These are phyloP conservation scores for Sebastes oblongus DNA, from an alignment of 2,797 vertebrate genomes.

Conservation along the genomic window DNA sequence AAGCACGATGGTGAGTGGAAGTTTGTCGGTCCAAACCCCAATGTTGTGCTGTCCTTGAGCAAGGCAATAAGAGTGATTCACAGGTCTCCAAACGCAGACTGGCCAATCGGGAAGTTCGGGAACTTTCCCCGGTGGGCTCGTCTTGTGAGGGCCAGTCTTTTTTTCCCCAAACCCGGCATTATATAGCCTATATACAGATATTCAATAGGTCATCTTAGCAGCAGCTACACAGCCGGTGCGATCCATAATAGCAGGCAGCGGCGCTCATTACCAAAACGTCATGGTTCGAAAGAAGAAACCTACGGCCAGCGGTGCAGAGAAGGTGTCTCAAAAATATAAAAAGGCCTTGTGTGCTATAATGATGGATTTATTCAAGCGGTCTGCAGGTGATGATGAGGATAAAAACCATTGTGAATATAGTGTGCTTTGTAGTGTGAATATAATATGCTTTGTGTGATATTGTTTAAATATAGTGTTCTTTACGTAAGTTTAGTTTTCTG, in stretches of 20 bases:
- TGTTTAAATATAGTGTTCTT: too few species aligned
- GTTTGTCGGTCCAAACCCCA: background rate
- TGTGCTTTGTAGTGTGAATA: too few species aligned
- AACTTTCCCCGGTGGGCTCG: too few species aligned
- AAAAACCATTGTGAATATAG: too few species aligned
- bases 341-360: too few species aligned
- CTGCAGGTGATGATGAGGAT: too few species aligned
- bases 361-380: too few species aligned
- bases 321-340: too few species aligned
- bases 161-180: background rate
- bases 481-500: too few species aligned
- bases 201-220: background rate
- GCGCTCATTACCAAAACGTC: background rate
- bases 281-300: background rate
- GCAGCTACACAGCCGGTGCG: background rate
- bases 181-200: background rate
- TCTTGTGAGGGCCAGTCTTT: background rate
- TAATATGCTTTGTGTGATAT: too few species aligned
- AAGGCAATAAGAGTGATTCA: background rate
- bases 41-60: background rate
- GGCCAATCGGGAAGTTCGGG: background rate
- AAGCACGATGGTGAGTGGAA: background rate
- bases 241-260: too few species aligned
- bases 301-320: too few species aligned
- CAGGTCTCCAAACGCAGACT: background rate